A percentile compares a stretch with the other conserved stretches of the same genome.
phyloP scores from a whole-genome alignment of 2,888 invertebrate genomes.

The Beris morrisii region DNA sequence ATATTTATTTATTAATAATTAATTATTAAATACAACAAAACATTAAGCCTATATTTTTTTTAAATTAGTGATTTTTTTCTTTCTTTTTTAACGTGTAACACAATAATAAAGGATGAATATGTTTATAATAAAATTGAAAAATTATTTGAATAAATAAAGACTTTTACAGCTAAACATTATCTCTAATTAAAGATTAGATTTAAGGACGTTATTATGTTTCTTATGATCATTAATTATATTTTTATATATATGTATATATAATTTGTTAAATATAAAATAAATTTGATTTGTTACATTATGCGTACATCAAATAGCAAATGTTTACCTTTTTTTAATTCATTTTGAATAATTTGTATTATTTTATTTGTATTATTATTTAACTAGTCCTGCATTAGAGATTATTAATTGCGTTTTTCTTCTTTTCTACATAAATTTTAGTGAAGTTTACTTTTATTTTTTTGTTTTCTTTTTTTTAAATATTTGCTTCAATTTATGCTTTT shows the following conservation, averaged over 20 bases:
- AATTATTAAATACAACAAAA: slow-evolving; percentile 32
- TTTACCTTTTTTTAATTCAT: slow-evolving; percentile 8
- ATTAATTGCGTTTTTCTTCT: too few species aligned
- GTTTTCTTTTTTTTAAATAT: too few species aligned
- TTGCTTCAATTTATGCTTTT: too few species aligned
- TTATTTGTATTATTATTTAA: slow-evolving; percentile 2
- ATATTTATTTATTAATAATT: slow-evolving; percentile 31
- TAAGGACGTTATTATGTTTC: slow-evolving; percentile 23
- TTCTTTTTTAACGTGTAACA: slow-evolving; percentile 5
- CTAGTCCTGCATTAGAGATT: too few species aligned
- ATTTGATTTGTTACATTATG: slow-evolving; percentile 22
- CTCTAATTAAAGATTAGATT: slow-evolving; percentile 26
- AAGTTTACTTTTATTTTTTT: too few species aligned
- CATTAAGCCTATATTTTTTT: slow-evolving; percentile 20
- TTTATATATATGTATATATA: slow-evolving; percentile 8
- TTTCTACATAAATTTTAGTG: too few species aligned
- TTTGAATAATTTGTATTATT: slow-evolving; percentile 13
- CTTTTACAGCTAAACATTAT: slow-evolving; percentile 26
- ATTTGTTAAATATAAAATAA: slow-evolving; percentile 24
- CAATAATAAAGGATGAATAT: slow-evolving; percentile 12
- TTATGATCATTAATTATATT: slow-evolving; percentile 14
- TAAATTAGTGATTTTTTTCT: slow-evolving; percentile 23
- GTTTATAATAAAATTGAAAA: slow-evolving; percentile 6
- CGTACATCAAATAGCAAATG: slow-evolving; percentile 26
- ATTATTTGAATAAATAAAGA: background rate